phyloP scores from a whole-genome alignment of 1,140 invertebrate genomes.

The Solenopsis invicta region DNA sequence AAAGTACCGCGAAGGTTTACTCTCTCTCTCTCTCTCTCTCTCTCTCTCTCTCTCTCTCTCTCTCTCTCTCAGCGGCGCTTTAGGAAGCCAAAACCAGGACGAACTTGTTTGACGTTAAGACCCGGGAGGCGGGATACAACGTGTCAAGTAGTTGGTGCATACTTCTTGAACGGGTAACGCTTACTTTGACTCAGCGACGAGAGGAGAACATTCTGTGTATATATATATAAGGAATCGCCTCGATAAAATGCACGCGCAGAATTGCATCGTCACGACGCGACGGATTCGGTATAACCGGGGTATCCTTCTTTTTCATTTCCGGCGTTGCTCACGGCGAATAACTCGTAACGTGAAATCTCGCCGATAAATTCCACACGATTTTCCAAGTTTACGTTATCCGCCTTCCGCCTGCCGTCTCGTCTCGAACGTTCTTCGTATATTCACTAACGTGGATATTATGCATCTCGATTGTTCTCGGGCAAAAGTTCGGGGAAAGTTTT shows the following conservation, averaged over 20 bases:
- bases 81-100: slow-evolving; percentile 18
- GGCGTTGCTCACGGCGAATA: slow-evolving; percentile 35
- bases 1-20: slow-evolving; percentile 4
- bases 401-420: not conserved
- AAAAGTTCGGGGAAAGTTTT: slow-evolving; percentile 61
- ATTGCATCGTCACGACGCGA: not conserved
- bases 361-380: slow-evolving; percentile 23
- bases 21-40: slow-evolving; percentile 6
- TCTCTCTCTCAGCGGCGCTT: slow-evolving; percentile 14
- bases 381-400: slow-evolving; percentile 18
- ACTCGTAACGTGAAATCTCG: slow-evolving; percentile 24
- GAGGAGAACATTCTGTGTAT: too few relatives aligned
- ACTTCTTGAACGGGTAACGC: slow-evolving; percentile 19
- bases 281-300: not conserved
- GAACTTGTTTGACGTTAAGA: slow-evolving; percentile 37
- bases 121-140: slow-evolving; percentile 17
- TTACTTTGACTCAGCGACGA: slow-evolving; percentile 23
- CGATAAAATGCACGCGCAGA: slow-evolving; percentile 36
- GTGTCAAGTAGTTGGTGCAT: slow-evolving; percentile 45
- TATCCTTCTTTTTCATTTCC: slow-evolving; percentile 16
- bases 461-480: slow-evolving; percentile 64
- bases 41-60: too few relatives aligned
- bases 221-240: not conserved
- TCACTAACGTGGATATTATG: slow-evolving; percentile 61
- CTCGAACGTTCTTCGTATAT: slow-evolving; percentile 19